Percentiles rank a stretch among this genome's conserved stretches.
Conservation (phyloP, 1,140 invertebrate genomes). For the Octopus bimaculoides region DNA sequence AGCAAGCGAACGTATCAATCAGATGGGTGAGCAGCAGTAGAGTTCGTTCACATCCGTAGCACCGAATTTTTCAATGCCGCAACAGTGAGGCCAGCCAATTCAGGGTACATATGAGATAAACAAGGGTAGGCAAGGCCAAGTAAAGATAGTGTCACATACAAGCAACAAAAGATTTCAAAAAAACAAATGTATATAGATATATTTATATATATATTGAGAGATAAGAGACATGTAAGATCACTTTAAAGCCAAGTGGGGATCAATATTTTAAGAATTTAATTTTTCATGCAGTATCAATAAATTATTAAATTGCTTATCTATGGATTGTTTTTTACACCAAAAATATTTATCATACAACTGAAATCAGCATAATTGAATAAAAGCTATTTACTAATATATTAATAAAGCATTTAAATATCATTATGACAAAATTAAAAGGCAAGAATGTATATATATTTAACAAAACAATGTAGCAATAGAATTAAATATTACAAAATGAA, state of each 20-base stretch:
- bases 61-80: conserved; percentile 29
- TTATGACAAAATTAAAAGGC: too few species aligned
- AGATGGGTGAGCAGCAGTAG: conserved; percentile 20
- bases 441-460: too few species aligned
- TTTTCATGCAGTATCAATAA: not conserved
- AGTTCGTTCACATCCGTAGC: conserved; percentile 18
- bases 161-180: conserved; percentile 12
- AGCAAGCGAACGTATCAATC: conserved; percentile 16
- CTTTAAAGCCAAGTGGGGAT: conserved; percentile 5
- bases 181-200: conserved; percentile 8
- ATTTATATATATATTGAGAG: conserved; percentile 5
- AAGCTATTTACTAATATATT: too few species aligned
- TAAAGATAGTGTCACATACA: conserved; percentile 35
- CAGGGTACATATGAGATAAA: conserved; percentile 35
- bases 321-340: too few species aligned
- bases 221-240: conserved; percentile 1
- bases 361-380: not conserved
- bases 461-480: too few species aligned
- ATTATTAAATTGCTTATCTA: too few species aligned
- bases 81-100: conserved; percentile 26
- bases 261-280: not conserved
- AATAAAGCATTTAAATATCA: too few species aligned
- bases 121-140: conserved; percentile 34
- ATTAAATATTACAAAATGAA: too few species aligned
- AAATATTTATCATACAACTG: not conserved